Evolutionary conservation across 2,888 invertebrate species (phyloP).

Genomic region (Lepidocyrtinus sp.): DNA sequence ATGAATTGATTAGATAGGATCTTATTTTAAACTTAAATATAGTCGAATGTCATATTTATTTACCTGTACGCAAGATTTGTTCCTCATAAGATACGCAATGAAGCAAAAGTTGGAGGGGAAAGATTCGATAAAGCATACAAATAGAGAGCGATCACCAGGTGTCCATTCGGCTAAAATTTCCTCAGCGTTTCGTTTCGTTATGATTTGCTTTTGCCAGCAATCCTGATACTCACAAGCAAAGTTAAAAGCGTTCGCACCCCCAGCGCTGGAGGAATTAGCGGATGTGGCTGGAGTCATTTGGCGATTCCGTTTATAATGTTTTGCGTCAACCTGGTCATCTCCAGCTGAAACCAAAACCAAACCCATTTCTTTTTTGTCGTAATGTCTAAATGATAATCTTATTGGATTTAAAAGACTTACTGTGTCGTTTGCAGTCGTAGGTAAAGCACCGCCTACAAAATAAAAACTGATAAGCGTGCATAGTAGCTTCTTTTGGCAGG

Average conservation of each 20-base stretch:
- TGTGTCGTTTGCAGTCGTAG: conserved; percentile 65
- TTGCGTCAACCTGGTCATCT: conserved; percentile 61
- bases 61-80: conserved; percentile 61
- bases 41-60: background rate
- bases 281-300: conserved; percentile 4
- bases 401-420: conserved; percentile 36
- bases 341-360: conserved; percentile 44
- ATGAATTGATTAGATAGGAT: background rate
- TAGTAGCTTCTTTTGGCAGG: conserved; percentile 55
- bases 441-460: conserved; percentile 63
- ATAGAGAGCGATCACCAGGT: conserved; percentile 59
- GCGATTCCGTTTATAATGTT: conserved; percentile 42
- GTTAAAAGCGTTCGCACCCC: conserved; percentile 25
- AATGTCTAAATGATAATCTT: background rate
- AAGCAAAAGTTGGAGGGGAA: conserved; percentile 61
- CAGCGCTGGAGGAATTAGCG: background rate
- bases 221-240: conserved; percentile 54
- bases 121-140: conserved; percentile 50
- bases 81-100: conserved; percentile 60
- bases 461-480: conserved; percentile 59
- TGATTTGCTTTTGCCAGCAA: conserved; percentile 52
- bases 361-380: background rate
- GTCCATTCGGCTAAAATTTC: conserved; percentile 52
- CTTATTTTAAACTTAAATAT: background rate
- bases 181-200: conserved; percentile 6